Percentiles rank a stretch among this genome's conserved stretches.
phyloP scores from a whole-genome alignment of 2,888 invertebrate species.

The Sesia apiformis region DNA sequence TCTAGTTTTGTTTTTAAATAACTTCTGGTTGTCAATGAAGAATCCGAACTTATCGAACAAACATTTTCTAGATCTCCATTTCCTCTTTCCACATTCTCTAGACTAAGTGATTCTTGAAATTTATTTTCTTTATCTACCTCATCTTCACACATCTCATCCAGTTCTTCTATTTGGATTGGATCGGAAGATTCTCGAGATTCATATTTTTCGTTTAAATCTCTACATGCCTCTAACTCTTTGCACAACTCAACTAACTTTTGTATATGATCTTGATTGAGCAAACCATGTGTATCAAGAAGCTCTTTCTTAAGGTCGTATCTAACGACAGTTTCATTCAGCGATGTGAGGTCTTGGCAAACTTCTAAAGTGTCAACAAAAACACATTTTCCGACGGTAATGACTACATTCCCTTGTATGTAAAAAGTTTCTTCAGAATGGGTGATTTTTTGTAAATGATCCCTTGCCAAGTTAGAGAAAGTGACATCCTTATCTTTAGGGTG shows the following conservation, averaged over 20 bases:
- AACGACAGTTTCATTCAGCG: slow-evolving; percentile 62
- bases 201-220: slow-evolving; percentile 6
- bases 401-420: slow-evolving; percentile 62
- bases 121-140: slow-evolving; percentile 15
- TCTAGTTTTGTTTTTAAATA: neutral
- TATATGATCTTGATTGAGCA: slow-evolving; percentile 62
- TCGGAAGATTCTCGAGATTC: neutral
- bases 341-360: slow-evolving; percentile 67
- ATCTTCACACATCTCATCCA: neutral
- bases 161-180: too few relatives aligned
- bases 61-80: neutral
- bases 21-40: neutral
- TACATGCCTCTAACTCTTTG: slow-evolving; percentile 20
- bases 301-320: slow-evolving; percentile 69
- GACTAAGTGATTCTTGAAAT: neutral
- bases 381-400: slow-evolving; percentile 73
- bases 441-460: slow-evolving; percentile 30
- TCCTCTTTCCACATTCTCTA: neutral
- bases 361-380: slow-evolving; percentile 79
- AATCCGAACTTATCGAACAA: neutral
- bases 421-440: slow-evolving; percentile 39
- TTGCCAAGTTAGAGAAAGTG: slow-evolving; percentile 46
- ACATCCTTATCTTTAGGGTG: slow-evolving; percentile 54
- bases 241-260: slow-evolving; percentile 59
- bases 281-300: slow-evolving; percentile 54